A percentile compares a stretch with the other conserved stretches of the same genome.
Evolutionary conservation across 2,113 vertebrate genomes (phyloP).

Genomic region (Tautogolabrus adspersus): DNA sequence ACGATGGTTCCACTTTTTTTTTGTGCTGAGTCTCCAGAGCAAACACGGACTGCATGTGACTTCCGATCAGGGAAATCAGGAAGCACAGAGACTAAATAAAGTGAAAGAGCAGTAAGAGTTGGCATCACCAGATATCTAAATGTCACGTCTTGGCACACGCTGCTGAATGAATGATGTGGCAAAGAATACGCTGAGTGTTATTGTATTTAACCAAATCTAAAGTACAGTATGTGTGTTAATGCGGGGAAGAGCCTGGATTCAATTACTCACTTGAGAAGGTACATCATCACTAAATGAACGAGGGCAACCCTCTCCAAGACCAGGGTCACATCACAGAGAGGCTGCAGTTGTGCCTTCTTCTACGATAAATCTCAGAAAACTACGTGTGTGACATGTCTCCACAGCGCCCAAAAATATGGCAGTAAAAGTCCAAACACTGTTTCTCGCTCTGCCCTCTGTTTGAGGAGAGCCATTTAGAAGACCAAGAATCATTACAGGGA

Average conservation of each 20-base stretch:
- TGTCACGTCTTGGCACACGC: background rate
- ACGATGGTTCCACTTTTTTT: conserved; percentile 75
- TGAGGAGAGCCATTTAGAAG: conserved; percentile 17
- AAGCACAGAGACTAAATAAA: conserved; percentile 37
- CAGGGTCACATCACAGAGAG: conserved; percentile 22
- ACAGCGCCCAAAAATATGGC: background rate
- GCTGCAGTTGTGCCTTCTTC: conserved; percentile 30
- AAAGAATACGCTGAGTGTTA: background rate
- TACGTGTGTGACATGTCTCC: background rate
- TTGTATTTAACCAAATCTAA: background rate
- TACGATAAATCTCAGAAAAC: background rate
- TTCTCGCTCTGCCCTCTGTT: background rate
- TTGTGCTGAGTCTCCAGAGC: conserved; percentile 73
- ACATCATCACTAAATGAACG: conserved; percentile 44
- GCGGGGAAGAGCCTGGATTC: background rate
- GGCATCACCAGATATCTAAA: background rate
- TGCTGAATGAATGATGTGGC: background rate
- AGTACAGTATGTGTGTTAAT: background rate
- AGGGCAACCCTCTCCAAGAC: conserved; percentile 31
- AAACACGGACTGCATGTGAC: conserved; percentile 73
- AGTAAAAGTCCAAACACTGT: conserved; percentile 14
- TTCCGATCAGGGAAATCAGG: conserved; percentile 19
- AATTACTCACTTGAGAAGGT: conserved; percentile 38
- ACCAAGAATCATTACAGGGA: conserved; percentile 28
- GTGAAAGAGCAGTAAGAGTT: conserved; percentile 1